Conservation (phyloP, 1,140 invertebrate genomes). For the Halictus rubicundus region DNA sequence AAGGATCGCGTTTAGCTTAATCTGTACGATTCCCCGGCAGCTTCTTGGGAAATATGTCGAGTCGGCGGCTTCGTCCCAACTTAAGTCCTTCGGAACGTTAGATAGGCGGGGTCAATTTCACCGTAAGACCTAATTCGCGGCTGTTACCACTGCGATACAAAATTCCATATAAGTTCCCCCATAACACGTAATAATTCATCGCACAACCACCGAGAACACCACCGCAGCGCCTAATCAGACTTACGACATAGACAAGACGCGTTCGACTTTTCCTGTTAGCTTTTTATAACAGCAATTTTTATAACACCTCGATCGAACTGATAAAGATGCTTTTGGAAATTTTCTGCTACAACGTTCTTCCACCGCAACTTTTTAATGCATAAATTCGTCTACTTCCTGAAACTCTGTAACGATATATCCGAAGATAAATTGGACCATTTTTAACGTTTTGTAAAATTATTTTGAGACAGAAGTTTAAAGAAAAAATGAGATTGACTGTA, state of each 20-base stretch:
- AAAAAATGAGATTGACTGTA: no score
- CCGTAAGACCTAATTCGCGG: constrained; percentile 16
- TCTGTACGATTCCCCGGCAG: background rate
- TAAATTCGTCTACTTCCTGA: no score
- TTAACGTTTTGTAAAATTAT: no score
- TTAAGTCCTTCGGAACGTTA: background rate
- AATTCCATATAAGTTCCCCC: constrained; percentile 43
- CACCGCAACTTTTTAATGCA: no score
- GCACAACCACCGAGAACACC: background rate
- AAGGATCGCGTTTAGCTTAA: constrained; percentile 1
- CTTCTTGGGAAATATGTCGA: background rate
- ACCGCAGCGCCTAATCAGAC: constrained; percentile 13
- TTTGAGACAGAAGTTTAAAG: no score
- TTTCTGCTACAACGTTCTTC: no score
- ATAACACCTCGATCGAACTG: no score
- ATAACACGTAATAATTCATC: constrained; percentile 39
- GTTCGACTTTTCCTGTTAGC: background rate
- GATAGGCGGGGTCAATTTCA: background rate
- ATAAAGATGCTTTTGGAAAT: no score
- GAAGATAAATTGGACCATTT: no score
- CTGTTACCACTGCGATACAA: constrained; percentile 3
- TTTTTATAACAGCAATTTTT: no score
- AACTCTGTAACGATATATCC: no score
- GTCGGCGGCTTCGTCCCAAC: background rate
- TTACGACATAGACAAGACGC: background rate